Percentiles rank a stretch among this genome's conserved stretches.
Conservation (phyloP, 1,140 invertebrate species). For the Drosophila biarmipes region DNA sequence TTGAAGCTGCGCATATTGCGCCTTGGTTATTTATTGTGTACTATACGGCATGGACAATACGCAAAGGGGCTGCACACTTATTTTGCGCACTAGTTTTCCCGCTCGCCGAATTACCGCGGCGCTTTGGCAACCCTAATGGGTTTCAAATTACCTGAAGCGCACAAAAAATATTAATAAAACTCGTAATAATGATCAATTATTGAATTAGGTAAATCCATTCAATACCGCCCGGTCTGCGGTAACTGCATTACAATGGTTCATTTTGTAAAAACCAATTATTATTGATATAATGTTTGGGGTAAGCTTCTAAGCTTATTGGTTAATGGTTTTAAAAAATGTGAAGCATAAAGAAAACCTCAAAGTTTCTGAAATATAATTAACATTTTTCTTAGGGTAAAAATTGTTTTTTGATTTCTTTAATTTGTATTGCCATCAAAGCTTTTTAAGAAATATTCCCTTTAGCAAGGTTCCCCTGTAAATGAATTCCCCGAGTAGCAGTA, state of each 20-base stretch:
- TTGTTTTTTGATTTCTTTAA: background rate
- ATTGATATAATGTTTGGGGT: too few relatives aligned
- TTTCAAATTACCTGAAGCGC: constrained; percentile 37
- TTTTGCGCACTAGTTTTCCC: constrained; percentile 51
- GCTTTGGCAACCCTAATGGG: constrained; percentile 40
- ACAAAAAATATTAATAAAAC: constrained; percentile 29
- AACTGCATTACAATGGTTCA: background rate
- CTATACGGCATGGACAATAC: constrained; percentile 26
- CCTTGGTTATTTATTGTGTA: constrained; percentile 78
- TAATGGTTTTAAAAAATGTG: too few relatives aligned
- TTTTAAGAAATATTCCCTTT: background rate
- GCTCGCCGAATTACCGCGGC: constrained; percentile 5
- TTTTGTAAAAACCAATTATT: too few relatives aligned
- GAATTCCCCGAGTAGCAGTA: constrained; percentile 47
- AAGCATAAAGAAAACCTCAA: too few relatives aligned
- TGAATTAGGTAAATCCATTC: constrained; percentile 31
- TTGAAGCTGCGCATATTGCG: constrained; percentile 81
- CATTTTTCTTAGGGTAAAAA: background rate
- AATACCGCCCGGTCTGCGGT: constrained; percentile 1
- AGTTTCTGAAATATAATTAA: too few relatives aligned
- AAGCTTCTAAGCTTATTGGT: too few relatives aligned
- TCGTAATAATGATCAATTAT: constrained; percentile 33
- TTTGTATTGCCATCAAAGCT: background rate
- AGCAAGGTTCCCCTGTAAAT: constrained; percentile 15
- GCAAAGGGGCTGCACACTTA: constrained; percentile 30